Base-by-base conservation (phyloP, 2,888 invertebrate genomes). In the Autographa gamma region DNA sequence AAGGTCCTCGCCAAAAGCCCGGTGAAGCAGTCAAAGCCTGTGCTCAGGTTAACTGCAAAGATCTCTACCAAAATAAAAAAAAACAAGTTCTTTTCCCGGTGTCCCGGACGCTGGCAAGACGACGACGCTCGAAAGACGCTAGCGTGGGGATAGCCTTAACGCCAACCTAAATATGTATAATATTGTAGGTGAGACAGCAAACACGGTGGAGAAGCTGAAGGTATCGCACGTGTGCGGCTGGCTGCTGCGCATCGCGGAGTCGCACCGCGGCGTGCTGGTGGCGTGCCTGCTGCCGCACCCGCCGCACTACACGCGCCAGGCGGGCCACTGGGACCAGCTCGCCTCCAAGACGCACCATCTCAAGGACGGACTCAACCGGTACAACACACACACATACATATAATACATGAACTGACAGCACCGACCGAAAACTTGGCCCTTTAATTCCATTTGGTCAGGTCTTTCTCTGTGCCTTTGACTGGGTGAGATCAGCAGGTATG, bases 251-350 rank as follows among this genome's bases (percentile, higher is more conserved):
- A 98, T 99, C 71, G 97, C 98, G 81, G 97, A 97, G 86, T 96
- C 97, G 11, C 98, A 99, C 91, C 98, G 99, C 90, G 97, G 98
- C 78, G 98, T 98, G 66, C 98, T 99, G 88, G 98, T 99, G 80
- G 97, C 98, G 13, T 99, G 99, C 87, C 96, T 99, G 63, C 94
- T 99, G 87, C 99, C 99, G 9, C 98, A 99, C 96, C 99, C 99
- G 68, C 98, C 98, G 14, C 99, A 99, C 91, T 98, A 98, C 94
- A 98, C 99, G 67, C 96, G 99, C 82, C 98, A 99, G 77, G 99
- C 99, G 32, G 99, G 99, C 7, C 98, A 99, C 91, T 99, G 99
- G 98, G 98, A 98, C 93, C 98, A 98, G 62, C 94, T 98, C 75
- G 98, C 98, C 56, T 97, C 98, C 52, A 96, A 97, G 87, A 98